phyloP scores from a whole-genome alignment of 1,140 invertebrate species.

The Heliconius nattereri region DNA sequence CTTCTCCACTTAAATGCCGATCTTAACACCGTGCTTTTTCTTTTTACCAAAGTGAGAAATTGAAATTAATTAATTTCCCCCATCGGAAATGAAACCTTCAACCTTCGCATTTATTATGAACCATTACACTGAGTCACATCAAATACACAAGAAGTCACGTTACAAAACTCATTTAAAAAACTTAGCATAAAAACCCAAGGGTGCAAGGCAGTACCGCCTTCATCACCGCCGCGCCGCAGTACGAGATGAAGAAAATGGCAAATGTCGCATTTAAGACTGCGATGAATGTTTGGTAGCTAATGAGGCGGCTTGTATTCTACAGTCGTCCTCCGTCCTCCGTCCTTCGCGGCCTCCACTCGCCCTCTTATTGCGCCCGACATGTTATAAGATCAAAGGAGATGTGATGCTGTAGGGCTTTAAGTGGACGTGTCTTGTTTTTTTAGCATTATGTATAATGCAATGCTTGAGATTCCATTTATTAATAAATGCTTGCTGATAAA shows the following conservation, averaged over 20 bases:
- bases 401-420: neutral
- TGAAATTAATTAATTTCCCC: too few relatives aligned
- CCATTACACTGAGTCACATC: neutral
- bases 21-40: too few relatives aligned
- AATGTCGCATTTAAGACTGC: slow-evolving; percentile 14
- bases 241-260: neutral
- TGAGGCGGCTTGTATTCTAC: slow-evolving; percentile 34
- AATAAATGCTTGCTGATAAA: too few relatives aligned
- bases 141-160: neutral
- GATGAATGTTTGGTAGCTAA: slow-evolving; percentile 21
- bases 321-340: slow-evolving; percentile 2
- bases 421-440: neutral
- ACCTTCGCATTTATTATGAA: too few relatives aligned
- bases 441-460: neutral
- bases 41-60: too few relatives aligned
- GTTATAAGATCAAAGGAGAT: neutral
- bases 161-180: neutral
- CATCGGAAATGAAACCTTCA: too few relatives aligned
- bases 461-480: too few relatives aligned
- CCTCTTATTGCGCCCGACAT: slow-evolving; percentile 8
- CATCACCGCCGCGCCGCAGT: neutral
- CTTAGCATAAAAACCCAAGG: neutral
- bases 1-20: too few relatives aligned
- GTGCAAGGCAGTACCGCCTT: neutral
- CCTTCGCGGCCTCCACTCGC: neutral